Evolutionary conservation across 2,888 invertebrate genomes (phyloP), one percentile per base, ranked within the genome.

Genomic region (Cyclophora albipunctata): DNA sequence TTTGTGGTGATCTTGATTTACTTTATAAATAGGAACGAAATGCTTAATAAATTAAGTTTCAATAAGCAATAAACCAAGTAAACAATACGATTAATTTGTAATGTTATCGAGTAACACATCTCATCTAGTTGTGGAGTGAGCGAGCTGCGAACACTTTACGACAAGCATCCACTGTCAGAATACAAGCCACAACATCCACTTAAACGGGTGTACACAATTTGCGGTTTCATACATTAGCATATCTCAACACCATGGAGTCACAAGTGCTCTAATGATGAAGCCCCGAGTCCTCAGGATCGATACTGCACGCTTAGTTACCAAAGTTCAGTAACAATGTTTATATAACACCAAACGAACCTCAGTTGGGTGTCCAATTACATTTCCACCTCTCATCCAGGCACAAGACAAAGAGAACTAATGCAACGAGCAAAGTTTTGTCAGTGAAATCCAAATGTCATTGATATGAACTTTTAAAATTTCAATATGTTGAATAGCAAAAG

Each of bases 401-500:
- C 45, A 4, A 42, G 45, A 42, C 45, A 49, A 51, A 47, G 49
- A 49, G 49, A 43, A 40, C 40, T 43, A 40, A 20, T n/a, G 42
- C 42, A 45, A 34, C 45, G 37, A 48, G 46, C 34, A 37, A 37
- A 37, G 5, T 37, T 37, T 37, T 5, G 37, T 37, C 37, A 37
- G 40, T 44, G 42, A 53, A 48, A 50, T 52, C 48, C 41, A 46
- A 37, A 52, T 51, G 55, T 49, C 53, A 51, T 49, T 35, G 48
- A 34, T 43, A 45, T 20, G 44, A 58, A 58, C 49, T 68, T 69
- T 63, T 64, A 69, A 75, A 74, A 69, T 68, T 73, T 73, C 75
- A 78, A 78, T 75, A 79, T 75, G 76, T 77, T 73, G 71, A 71
- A 69, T 75, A 69, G 72, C 70, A 73, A 81, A 77, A 66, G 71